Evolutionary conservation across 2,113 vertebrate species (phyloP).

Genomic region (Aptenodytes forsteri): DNA sequence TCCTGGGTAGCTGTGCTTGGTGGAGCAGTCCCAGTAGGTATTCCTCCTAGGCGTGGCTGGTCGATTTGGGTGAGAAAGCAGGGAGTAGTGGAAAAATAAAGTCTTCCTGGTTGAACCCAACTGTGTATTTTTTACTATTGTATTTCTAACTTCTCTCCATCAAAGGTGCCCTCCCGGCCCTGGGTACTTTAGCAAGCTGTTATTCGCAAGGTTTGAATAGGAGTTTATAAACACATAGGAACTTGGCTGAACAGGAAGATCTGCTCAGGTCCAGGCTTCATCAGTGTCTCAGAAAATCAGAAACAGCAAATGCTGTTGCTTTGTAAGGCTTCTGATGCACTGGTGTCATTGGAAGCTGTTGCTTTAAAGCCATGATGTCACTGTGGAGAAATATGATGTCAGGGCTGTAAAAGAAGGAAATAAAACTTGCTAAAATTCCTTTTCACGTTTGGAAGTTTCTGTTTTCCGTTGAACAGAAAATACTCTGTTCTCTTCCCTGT

Average conservation of each 20-base stretch:
- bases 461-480: constrained; percentile 67
- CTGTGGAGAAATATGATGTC: constrained; percentile 66
- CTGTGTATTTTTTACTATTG: constrained; percentile 4
- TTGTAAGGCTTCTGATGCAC: constrained; percentile 34
- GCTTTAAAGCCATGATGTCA: constrained; percentile 70
- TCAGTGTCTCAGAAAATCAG: background rate
- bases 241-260: background rate
- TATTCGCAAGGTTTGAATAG: constrained; percentile 18
- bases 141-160: background rate
- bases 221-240: constrained; percentile 53
- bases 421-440: constrained; percentile 61
- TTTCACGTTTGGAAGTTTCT: constrained; percentile 61
- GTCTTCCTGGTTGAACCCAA: background rate
- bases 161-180: background rate
- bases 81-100: background rate
- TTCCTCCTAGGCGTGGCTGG: background rate
- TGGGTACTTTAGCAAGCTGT: constrained; percentile 48
- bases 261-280: background rate
- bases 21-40: background rate
- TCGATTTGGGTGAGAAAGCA: background rate
- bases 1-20: background rate
- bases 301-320: background rate
- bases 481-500: constrained; percentile 59
- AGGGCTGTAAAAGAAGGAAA: constrained; percentile 62
- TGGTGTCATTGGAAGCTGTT: background rate